Evolutionary conservation across 2,888 invertebrate genomes (phyloP), one percentile per base, ranked within the genome.

Genomic region (Fragum sueziense): DNA sequence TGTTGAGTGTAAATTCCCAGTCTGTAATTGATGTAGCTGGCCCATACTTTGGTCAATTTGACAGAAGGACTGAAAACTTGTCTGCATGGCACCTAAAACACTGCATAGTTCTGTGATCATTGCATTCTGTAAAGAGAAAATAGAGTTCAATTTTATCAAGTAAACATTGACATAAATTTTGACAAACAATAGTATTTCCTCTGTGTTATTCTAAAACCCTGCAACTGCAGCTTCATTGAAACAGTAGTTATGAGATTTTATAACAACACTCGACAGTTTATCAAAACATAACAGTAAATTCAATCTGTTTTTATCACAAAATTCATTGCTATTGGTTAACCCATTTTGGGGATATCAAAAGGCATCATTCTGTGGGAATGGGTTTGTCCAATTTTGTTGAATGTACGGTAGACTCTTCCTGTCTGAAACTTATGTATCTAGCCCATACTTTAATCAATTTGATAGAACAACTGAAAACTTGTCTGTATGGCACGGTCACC

Each of bases 401-500:
- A 62, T 84, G 84, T 25, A 84, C 59, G 7, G n/a, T n/a, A n/a
- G n/a, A n/a, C n/a, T n/a, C 51, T 67, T 25, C 76, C 71, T 17
- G 80, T 72, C 74, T 84, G 79, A 47, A 81, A 57, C 37, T 41
- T 68, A 61, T 84, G 84, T 74, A 84, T 72, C 70, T 80, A 84
- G 47, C 84, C 79, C 80, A 90, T 84, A 34, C 85, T 85, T 34
- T 86, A 84, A 29, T 88, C 87, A 82, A 91, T 85, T 73, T 89
- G 89, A 34, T 80, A 80, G 33, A 88, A 69, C 0, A 86, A 84
- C 68, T 90, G 88, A 81, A 87, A 89, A 57, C 82, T 82, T 6
- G 88, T 88, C 80, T 89, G 88, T 78, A 90, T 78, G 4, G 84
- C 85, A n/a, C n/a, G n/a, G n/a, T n/a, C n/a, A 52, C 87, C 88